These are phyloP conservation scores for Megaceryle maxima DNA, from an alignment of 2,113 vertebrate genomes.

Conservation along the genomic window DNA sequence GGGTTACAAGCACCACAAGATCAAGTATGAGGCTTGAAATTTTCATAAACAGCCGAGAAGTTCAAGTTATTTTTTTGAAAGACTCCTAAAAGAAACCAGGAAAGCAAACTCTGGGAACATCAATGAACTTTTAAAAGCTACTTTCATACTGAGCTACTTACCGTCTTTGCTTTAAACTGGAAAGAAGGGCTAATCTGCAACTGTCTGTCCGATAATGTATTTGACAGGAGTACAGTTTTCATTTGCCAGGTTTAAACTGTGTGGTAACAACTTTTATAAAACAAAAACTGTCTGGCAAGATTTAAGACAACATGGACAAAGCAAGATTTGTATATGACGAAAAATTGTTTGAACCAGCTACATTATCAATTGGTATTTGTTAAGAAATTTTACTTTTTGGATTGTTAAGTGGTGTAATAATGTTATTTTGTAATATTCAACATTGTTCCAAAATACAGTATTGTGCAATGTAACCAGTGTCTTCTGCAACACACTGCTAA, in stretches of 20 bases:
- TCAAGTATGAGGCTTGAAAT: not conserved
- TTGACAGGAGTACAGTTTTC: not conserved
- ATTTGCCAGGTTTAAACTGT: not conserved
- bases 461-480: not conserved
- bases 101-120: not conserved
- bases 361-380: not conserved
- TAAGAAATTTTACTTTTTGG: not conserved
- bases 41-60: not conserved
- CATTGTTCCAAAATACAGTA: not conserved
- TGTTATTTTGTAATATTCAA: not conserved
- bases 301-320: not conserved
- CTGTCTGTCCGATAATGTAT: not conserved
- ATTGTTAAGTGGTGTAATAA: not conserved
- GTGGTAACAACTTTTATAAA: not conserved
- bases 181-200: slow-evolving; percentile 18
- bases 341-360: not conserved
- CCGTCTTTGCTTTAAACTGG: not conserved
- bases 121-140: not conserved
- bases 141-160: slow-evolving; percentile 1
- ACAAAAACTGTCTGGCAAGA: not conserved
- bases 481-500: not conserved
- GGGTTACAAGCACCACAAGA: not conserved
- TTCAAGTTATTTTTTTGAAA: not conserved
- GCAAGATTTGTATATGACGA: not conserved
- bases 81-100: not conserved